phyloP scores from a whole-genome alignment of 2,113 vertebrate genomes.

The Leiothrix lutea region DNA sequence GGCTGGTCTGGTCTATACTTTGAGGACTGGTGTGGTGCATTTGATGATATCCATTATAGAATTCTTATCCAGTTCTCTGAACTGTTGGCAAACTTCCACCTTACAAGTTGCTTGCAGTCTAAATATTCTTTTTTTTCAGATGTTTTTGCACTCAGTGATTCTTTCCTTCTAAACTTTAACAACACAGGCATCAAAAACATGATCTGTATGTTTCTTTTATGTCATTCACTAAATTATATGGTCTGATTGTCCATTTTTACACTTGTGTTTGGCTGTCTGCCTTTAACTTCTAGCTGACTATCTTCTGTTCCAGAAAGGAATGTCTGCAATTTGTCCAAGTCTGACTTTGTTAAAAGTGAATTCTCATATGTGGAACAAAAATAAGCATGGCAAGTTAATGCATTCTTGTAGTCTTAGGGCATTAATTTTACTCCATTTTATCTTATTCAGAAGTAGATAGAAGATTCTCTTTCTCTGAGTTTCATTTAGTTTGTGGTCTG shows the following conservation, averaged over 20 bases:
- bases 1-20: conserved; percentile 5
- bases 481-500: background rate
- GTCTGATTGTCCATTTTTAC: conserved; percentile 20
- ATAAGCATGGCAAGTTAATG: background rate
- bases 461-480: background rate
- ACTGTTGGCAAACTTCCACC: background rate
- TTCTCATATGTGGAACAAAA: background rate
- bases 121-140: background rate
- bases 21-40: background rate
- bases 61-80: background rate
- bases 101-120: background rate
- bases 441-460: background rate
- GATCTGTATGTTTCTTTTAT: background rate
- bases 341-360: background rate
- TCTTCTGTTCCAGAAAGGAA: conserved; percentile 34
- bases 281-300: background rate
- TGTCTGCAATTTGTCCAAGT: conserved; percentile 46
- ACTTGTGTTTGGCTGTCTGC: background rate
- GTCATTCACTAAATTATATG: background rate
- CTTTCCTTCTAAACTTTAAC: background rate
- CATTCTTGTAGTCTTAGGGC: background rate
- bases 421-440: background rate
- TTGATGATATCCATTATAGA: background rate
- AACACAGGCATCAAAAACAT: background rate
- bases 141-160: background rate